These are phyloP conservation scores for Regulus satrapa DNA, from an alignment of 2,113 vertebrate species.

Conservation along the genomic window DNA sequence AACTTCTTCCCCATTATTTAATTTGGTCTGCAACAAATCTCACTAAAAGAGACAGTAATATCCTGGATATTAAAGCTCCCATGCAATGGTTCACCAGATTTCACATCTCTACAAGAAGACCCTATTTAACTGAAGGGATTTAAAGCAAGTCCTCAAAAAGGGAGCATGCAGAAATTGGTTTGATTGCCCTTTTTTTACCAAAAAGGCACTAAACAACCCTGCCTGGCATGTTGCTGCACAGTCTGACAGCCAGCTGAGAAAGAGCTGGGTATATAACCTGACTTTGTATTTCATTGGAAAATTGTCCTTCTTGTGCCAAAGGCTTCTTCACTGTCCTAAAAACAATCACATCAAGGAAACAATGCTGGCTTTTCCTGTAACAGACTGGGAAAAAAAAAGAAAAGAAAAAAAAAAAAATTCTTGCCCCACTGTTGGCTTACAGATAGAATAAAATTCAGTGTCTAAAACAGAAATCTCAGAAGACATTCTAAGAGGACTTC, in stretches of 20 bases:
- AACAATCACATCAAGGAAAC: background rate
- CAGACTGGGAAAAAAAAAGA: background rate
- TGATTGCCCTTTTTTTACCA: background rate
- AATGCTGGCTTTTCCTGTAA: background rate
- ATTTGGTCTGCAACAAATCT: background rate
- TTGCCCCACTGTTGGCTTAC: background rate
- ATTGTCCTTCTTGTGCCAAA: background rate
- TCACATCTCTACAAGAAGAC: background rate
- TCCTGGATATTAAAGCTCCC: background rate
- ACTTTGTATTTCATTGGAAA: background rate
- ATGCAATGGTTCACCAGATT: background rate
- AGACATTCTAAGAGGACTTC: background rate
- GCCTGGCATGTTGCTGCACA: background rate
- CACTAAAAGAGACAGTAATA: background rate
- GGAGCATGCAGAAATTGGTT: background rate
- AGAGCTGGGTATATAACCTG: background rate
- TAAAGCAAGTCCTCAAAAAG: background rate
- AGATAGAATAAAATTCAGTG: background rate
- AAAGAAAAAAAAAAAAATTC: background rate
- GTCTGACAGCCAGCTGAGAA: background rate
- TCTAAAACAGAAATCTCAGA: background rate
- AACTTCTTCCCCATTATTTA: background rate
- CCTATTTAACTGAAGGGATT: background rate
- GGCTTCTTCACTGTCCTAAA: background rate
- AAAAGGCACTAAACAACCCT: background rate